phyloP scores from a whole-genome alignment of 2,113 vertebrate species.

The Peromyscus maniculatus region DNA sequence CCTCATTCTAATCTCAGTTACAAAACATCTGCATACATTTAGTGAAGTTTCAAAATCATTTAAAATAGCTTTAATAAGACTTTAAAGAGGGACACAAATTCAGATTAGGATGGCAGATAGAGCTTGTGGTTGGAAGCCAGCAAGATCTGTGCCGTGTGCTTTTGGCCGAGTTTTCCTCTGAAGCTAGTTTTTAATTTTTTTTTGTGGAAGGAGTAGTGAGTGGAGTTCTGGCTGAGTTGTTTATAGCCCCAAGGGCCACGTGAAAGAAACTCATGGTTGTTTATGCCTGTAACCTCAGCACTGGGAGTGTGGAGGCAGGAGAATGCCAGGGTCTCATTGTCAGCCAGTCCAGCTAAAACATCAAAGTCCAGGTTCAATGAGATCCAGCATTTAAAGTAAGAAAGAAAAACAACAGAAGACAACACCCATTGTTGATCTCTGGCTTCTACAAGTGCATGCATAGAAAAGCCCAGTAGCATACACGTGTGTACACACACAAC shows the following conservation, averaged over 20 bases:
- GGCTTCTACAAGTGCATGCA: not conserved
- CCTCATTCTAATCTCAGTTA: not conserved
- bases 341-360: not conserved
- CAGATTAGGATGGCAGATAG: not conserved
- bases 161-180: not conserved
- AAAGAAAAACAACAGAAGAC: not conserved
- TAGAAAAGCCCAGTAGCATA: too few relatives aligned
- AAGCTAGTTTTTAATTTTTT: not conserved
- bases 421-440: not conserved
- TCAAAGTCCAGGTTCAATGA: not conserved
- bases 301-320: not conserved
- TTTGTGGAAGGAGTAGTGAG: not conserved
- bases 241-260: not conserved
- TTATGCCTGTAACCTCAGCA: not conserved
- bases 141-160: not conserved
- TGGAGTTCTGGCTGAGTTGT: not conserved
- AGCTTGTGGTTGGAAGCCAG: not conserved
- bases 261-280: not conserved
- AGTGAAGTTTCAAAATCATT: slow-evolving; percentile 16
- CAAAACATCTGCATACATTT: not conserved
- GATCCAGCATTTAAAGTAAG: not conserved
- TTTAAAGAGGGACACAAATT: not conserved
- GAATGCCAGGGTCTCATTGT: too few relatives aligned
- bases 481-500: not conserved
- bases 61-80: not conserved